phyloP scores from a whole-genome alignment of 2,113 vertebrate species.

The Sinocyclocheilus anshuiensis region DNA sequence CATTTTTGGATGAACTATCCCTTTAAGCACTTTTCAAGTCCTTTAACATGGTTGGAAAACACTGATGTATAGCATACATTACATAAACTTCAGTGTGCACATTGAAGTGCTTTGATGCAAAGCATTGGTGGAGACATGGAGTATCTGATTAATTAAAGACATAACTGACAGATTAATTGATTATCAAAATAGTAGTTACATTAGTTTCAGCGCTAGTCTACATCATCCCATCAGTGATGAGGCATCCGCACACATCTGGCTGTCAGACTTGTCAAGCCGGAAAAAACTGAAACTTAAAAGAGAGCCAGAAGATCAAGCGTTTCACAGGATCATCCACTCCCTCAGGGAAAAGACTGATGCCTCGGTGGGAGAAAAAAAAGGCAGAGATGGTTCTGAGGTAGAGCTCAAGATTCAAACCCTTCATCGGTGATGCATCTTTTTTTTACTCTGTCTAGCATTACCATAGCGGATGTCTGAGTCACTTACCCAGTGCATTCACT shows the following conservation, averaged over 20 bases:
- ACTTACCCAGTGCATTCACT: neutral
- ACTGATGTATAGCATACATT: neutral
- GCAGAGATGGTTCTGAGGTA: neutral
- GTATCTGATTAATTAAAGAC: neutral
- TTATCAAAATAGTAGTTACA: neutral
- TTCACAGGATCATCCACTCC: conserved; percentile 29
- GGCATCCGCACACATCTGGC: conserved; percentile 21
- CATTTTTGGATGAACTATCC: neutral
- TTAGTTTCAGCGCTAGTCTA: neutral
- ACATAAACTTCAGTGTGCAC: neutral
- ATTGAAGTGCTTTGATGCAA: neutral
- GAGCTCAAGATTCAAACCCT: conserved; percentile 4
- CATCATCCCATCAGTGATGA: neutral
- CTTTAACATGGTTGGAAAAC: neutral
- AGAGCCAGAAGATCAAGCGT: conserved; percentile 43
- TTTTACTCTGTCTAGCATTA: conserved; percentile 1
- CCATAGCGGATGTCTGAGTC: conserved; percentile 25
- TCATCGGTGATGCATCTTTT: conserved; percentile 4
- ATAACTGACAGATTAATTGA: neutral
- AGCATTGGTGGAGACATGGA: neutral
- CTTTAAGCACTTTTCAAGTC: neutral
- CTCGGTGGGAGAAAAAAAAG: conserved; percentile 24
- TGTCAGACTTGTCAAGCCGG: conserved; percentile 37
- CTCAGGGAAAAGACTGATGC: conserved; percentile 12
- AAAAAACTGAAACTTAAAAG: conserved; percentile 43